Evolutionary conservation across 2,888 invertebrate genomes (phyloP), one percentile per base, ranked within the genome.

Genomic region (Phaedon cochleariae): DNA sequence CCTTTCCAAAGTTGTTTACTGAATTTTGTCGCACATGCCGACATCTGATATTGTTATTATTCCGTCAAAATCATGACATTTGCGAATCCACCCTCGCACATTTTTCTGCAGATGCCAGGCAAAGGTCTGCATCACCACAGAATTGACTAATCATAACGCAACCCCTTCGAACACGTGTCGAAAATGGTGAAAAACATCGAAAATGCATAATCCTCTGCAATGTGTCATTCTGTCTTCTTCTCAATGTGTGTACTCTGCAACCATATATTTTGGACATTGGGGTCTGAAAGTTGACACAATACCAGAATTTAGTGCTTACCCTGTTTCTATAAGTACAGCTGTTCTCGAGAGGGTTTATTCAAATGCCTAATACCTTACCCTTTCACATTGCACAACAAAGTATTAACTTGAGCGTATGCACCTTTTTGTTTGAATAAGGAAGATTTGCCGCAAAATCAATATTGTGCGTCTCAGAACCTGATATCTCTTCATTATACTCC

Each of bases 191-290:
- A 74, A 70, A 74, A 74, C 72, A 72, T 53, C 70, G 69, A 74
- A 76, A 76, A 68, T 73, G 72, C 74, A 72, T 76, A 77, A 77
- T 77, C 73, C 74, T 65, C 64, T 72, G 74, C 74, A 73, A 76
- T 71, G 69, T 57, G 57, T 57, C 57, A 57, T 29, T 57, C 37
- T 45, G n/a, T 41, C 41, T 41, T 41, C 41, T 12, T 41, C 15
- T 26, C 4, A 3, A 6, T 73, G 72, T 68, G 73, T 74, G 69
- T 73, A 69, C 70, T 69, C 68, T 72, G 72, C 69, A 75, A 75
- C 70, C 63, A 62, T 69, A 73, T 70, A 74, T 66, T 66, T 62
- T 62, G 66, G 66, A 59, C 66, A 62, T 66, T 69, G 67, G 62
- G 55, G 63, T 54, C 54, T 61, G 59, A 41, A 48, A 63, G 63